Base-by-base conservation (phyloP, 1,140 invertebrate species). In the Cydia strobilella region DNA sequence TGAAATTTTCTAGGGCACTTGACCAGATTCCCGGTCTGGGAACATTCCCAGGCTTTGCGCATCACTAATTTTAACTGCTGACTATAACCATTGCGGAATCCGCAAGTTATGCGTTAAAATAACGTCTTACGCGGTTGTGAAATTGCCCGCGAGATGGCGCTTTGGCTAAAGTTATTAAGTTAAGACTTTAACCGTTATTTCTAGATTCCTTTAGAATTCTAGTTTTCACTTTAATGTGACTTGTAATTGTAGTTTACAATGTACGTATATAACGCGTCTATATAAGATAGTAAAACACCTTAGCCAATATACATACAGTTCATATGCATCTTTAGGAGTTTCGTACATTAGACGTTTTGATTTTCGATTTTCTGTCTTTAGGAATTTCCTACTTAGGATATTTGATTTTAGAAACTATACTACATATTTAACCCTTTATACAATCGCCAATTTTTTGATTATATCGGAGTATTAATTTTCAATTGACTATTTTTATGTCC, bases 21-120 rank as follows among this genome's bases (percentile, higher is more conserved):
- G 10, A 51, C 6, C 15, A 51, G 13, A 51, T 51, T 51, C 15
- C 45, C 39, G 39, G 35, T 39, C 45, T 48, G 15, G 45, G n/a
- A 51, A 51, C n/a, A 51, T 51, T 51, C 48, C 48, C n/a, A 51
- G 48, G n/a, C n/a, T 3, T n/a, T 18, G 4, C 15, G 3, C 54
- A 59, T 59, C 54, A 20, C 54, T 59, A 59, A 23, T 23, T 18
- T 59, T 87, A 86, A 88, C 86, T 82, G 82, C 80, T 69, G 77
- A 77, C 79, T 78, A 86, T 87, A 87, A 86, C 84, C 78, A 75
- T 87, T 86, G 75, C 72, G 79, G 81, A 83, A 83, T 79, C 80
- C 76, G 82, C 80, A 80, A 85, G 79, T 85, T 84, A 84, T 78
- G 82, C 84, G 86, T 89, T 90, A 89, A 89, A 88, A 86, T 88